phyloP scores from a whole-genome alignment of 2,797 vertebrate species.

The Peromyscus aztecus region DNA sequence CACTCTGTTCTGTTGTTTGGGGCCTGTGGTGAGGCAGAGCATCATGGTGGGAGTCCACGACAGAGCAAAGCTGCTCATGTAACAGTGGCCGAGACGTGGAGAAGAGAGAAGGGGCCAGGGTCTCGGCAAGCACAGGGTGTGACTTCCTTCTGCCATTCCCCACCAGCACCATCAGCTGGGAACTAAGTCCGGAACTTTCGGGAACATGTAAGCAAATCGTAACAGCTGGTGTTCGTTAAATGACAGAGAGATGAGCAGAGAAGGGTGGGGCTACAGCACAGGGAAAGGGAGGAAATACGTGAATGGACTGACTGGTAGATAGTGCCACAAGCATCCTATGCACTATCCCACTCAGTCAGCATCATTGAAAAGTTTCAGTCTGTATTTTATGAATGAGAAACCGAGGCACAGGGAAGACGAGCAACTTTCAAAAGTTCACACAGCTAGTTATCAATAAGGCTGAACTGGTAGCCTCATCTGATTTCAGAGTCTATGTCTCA shows the following conservation, averaged over 20 bases:
- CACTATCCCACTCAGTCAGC: not conserved
- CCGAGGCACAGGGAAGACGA: conserved; percentile 15
- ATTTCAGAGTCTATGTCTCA: conserved; percentile 11
- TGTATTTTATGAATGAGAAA: not conserved
- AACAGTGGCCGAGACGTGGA: not conserved
- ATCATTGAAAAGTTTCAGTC: not conserved
- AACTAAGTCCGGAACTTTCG: not conserved
- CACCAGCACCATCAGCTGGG: not conserved
- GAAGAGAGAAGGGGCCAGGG: not conserved
- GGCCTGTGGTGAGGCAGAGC: not conserved
- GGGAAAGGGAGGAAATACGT: not conserved
- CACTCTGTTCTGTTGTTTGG: fast-evolving
- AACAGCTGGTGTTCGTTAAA: not conserved
- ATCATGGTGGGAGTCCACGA: not conserved
- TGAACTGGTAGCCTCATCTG: conserved; percentile 2
- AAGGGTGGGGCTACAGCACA: not conserved
- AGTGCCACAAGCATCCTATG: not conserved
- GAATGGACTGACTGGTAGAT: not conserved
- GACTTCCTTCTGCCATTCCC: not conserved
- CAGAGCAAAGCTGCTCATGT: not conserved
- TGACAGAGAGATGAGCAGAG: not conserved
- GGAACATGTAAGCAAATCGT: not conserved
- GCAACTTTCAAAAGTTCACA: conserved; percentile 17
- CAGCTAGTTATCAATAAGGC: not conserved
- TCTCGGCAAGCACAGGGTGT: not conserved